Evolutionary conservation across 2,888 invertebrate genomes (phyloP).

Genomic region (Steromphala cineraria): DNA sequence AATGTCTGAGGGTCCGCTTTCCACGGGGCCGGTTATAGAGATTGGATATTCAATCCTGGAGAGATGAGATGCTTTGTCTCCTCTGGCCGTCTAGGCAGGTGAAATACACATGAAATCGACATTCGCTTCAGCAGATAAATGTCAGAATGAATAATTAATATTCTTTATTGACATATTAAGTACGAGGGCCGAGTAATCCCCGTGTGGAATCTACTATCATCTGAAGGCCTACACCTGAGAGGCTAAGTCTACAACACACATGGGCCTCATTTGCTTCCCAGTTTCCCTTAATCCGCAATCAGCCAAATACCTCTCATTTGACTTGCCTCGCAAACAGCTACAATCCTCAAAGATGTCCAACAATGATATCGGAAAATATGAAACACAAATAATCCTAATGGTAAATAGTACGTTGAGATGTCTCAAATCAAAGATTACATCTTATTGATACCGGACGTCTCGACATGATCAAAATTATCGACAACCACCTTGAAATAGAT

Average conservation of each 20-base stretch:
- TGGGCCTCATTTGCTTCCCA: neutral
- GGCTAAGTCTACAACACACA: neutral
- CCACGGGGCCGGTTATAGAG: no score
- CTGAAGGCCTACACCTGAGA: neutral
- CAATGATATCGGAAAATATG: conserved; percentile 9
- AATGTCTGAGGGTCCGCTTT: no score
- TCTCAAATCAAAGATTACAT: conserved; percentile 6
- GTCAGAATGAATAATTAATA: neutral
- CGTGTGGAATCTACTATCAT: neutral
- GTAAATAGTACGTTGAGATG: neutral
- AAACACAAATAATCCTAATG: conserved; percentile 16
- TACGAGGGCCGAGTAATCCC: neutral
- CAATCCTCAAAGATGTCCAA: neutral
- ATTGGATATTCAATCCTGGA: no score
- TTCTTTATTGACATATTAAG: neutral
- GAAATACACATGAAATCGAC: no score
- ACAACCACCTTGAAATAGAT: conserved; percentile 17
- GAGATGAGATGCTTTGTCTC: no score
- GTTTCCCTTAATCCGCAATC: neutral
- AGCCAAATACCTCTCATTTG: neutral
- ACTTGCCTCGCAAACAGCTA: neutral
- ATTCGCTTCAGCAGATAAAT: neutral
- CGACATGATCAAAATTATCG: conserved; percentile 15
- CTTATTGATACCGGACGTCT: conserved; percentile 14
- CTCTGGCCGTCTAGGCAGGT: no score